Conservation (phyloP, 1,140 invertebrate species). For the Leptinotarsa defecta region DNA sequence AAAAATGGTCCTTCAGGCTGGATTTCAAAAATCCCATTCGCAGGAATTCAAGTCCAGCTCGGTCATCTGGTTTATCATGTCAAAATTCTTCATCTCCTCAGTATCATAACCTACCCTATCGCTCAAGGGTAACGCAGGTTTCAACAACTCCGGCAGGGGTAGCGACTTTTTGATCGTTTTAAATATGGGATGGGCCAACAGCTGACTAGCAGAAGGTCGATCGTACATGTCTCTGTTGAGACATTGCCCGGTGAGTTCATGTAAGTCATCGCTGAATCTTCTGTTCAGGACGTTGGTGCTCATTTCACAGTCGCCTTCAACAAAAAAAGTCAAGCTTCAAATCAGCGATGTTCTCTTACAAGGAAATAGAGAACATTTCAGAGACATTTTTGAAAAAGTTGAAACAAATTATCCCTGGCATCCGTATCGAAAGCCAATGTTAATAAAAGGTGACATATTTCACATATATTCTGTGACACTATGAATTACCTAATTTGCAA, state of each 20-base stretch:
- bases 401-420: no score
- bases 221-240: conserved; percentile 67
- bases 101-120: conserved; percentile 55
- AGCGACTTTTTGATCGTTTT: conserved; percentile 63
- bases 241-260: conserved; percentile 75
- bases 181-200: conserved; percentile 77
- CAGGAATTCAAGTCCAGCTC: conserved; percentile 56
- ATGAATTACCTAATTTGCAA: no score
- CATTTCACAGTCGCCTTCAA: conserved; percentile 47
- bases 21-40: conserved; percentile 58
- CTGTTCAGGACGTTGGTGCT: conserved; percentile 56
- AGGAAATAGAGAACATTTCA: no score
- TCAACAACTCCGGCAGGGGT: conserved; percentile 59
- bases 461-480: no score
- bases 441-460: no score
- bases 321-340: conserved; percentile 25
- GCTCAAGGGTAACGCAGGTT: conserved; percentile 60
- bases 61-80: conserved; percentile 52
- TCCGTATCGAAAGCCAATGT: no score
- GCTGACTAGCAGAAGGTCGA: conserved; percentile 67
- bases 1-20: not conserved
- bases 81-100: conserved; percentile 54
- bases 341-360: not conserved
- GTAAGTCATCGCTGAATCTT: conserved; percentile 74
- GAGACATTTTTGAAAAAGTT: no score